phyloP scores from a whole-genome alignment of 2,888 invertebrate species.

The Temnothorax unifasciatus region DNA sequence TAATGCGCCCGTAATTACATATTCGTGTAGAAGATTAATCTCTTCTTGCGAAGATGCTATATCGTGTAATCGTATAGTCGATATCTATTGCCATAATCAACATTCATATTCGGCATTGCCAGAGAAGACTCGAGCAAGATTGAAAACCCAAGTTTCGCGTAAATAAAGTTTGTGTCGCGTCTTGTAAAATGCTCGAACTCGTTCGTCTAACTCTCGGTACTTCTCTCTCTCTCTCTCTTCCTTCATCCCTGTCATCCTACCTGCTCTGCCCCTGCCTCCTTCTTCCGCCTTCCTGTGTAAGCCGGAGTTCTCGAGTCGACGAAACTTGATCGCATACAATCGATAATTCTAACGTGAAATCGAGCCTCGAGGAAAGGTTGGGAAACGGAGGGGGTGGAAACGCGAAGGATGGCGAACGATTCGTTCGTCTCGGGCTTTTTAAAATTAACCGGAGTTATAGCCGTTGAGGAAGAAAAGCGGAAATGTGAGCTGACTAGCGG shows the following conservation, averaged over 20 bases:
- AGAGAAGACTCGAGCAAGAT: constrained; percentile 18
- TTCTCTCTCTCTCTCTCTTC: not conserved
- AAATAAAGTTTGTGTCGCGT: constrained; percentile 46
- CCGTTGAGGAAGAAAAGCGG: constrained; percentile 33
- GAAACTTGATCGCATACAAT: constrained; percentile 56
- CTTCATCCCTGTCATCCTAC: constrained; percentile 3
- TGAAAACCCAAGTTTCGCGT: constrained; percentile 41
- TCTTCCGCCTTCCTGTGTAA: constrained; percentile 19
- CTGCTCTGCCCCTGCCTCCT: not conserved
- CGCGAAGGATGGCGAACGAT: not conserved
- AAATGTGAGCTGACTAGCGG: constrained; percentile 46
- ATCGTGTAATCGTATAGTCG: not conserved
- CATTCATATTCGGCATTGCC: constrained; percentile 28
- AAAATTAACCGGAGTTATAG: constrained; percentile 55
- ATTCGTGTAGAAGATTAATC: not conserved
- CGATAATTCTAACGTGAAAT: constrained; percentile 61
- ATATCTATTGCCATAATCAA: constrained; percentile 21
- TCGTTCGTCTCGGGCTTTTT: constrained; percentile 58
- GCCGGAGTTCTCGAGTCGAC: constrained; percentile 20
- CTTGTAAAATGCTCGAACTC: constrained; percentile 25
- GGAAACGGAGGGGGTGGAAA: not conserved
- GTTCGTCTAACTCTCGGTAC: constrained; percentile 29
- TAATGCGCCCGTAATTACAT: too few species aligned
- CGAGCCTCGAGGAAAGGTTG: constrained; percentile 11
- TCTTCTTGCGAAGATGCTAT: not conserved